These are phyloP conservation scores for Trachelus troglodyta DNA, from an alignment of 2,888 invertebrate species.

Conservation along the genomic window DNA sequence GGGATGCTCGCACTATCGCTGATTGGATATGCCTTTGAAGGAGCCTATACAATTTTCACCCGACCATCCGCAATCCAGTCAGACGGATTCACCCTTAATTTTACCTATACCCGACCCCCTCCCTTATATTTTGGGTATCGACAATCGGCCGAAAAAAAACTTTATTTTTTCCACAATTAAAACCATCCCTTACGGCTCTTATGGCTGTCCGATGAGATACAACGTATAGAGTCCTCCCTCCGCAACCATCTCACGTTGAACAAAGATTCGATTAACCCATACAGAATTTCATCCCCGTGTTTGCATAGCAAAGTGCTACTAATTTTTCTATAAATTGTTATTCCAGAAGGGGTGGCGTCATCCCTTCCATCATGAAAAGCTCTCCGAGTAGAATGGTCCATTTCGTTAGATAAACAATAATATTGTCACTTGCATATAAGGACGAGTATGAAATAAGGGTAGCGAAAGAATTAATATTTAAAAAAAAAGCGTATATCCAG, in stretches of 20 bases:
- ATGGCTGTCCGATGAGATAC: not conserved
- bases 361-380: not conserved
- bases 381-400: slow-evolving; percentile 17
- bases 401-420: slow-evolving; percentile 34
- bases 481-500: not conserved
- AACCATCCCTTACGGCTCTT: not conserved
- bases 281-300: slow-evolving; percentile 20
- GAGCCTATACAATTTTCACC: slow-evolving; percentile 9
- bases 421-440: not conserved
- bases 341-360: slow-evolving; percentile 15
- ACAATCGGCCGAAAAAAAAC: not conserved
- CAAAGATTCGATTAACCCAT: not conserved
- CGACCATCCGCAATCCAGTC: not conserved
- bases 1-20: slow-evolving; percentile 45
- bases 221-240: not conserved
- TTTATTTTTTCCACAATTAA: not conserved
- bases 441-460: not conserved
- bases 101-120: not conserved
- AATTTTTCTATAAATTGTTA: slow-evolving; percentile 44
- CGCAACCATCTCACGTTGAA: not conserved
- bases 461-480: not conserved
- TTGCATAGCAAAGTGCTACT: slow-evolving; percentile 42
- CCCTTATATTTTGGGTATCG: not conserved
- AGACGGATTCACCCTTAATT: not conserved
- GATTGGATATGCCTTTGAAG: slow-evolving; percentile 39